These are phyloP conservation scores for Gambusia holbrooki DNA, from an alignment of 2,113 vertebrate genomes.

Conservation along the genomic window DNA sequence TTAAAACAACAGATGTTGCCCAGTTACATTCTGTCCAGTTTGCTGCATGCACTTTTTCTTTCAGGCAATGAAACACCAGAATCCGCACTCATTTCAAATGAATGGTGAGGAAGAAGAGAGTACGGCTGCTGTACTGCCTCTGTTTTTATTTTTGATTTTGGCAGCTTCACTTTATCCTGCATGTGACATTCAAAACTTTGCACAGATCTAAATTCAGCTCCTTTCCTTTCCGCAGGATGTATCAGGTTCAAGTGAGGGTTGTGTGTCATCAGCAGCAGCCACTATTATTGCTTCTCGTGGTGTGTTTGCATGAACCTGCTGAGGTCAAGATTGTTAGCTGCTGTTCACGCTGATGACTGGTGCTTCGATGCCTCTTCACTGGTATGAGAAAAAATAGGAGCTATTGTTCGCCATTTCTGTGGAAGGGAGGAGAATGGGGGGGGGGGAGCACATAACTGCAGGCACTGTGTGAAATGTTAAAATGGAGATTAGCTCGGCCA, in stretches of 20 bases:
- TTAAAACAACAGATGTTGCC: too few species aligned
- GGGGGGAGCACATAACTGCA: conserved; percentile 58
- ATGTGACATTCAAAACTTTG: conserved; percentile 24
- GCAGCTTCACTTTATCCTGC: neutral
- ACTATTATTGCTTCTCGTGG: conserved; percentile 31
- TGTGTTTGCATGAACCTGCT: conserved; percentile 37
- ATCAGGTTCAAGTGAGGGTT: conserved; percentile 44
- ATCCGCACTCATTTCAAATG: too few species aligned
- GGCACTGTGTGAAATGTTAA: conserved; percentile 78
- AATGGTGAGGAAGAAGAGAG: too few species aligned
- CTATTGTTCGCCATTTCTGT: conserved; percentile 51
- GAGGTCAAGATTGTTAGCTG: conserved; percentile 59
- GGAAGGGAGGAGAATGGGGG: conserved; percentile 7
- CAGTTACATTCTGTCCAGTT: too few species aligned
- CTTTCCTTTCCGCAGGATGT: conserved; percentile 28
- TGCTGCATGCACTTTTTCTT: too few species aligned
- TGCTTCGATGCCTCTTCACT: conserved; percentile 36
- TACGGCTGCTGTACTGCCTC: too few species aligned
- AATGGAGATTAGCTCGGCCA: conserved; percentile 73
- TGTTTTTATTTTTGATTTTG: neutral
- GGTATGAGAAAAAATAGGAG: conserved; percentile 8
- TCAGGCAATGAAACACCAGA: too few species aligned
- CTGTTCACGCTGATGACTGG: conserved; percentile 21
- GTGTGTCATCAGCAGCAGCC: conserved; percentile 34
- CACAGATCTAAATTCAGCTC: conserved; percentile 9